Conservation (phyloP, 2,888 invertebrate species). For the Agrilus cyanescens region DNA sequence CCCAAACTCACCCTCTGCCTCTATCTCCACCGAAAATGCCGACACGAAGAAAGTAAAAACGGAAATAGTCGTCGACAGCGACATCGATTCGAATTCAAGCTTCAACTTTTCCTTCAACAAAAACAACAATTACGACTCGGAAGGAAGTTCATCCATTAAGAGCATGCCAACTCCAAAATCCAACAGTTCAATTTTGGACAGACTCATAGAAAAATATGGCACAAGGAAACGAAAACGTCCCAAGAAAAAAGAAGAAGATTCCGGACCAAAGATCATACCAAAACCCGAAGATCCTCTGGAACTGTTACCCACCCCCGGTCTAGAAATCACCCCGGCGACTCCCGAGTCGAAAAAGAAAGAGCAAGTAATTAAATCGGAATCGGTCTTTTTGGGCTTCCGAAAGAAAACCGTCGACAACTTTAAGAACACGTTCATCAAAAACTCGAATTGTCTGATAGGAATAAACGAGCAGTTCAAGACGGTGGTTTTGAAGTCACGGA, state of each 20-base stretch:
- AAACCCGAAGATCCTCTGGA: constrained; percentile 45
- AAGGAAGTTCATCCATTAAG: constrained; percentile 56
- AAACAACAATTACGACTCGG: constrained; percentile 53
- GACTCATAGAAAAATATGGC: constrained; percentile 54
- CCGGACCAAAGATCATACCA: constrained; percentile 42
- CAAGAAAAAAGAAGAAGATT: constrained; percentile 43
- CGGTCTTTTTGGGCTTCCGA: constrained; percentile 52
- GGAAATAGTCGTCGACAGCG: constrained; percentile 45
- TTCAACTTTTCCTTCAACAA: constrained; percentile 41
- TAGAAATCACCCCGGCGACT: constrained; percentile 39
- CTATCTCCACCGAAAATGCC: constrained; percentile 46
- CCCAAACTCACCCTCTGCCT: constrained; percentile 57
- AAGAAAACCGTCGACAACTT: constrained; percentile 58
- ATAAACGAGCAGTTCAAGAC: constrained; percentile 55
- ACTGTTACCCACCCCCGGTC: constrained; percentile 52
- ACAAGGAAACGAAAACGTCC: constrained; percentile 44
- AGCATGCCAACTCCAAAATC: constrained; percentile 42
- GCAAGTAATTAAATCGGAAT: constrained; percentile 39
- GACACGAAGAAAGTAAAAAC: constrained; percentile 25
- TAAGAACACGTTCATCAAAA: constrained; percentile 53
- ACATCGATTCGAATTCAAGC: constrained; percentile 56
- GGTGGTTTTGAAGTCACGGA: constrained; percentile 59
- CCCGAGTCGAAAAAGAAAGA: constrained; percentile 27
- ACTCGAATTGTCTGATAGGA: constrained; percentile 43
- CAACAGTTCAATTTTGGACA: constrained; percentile 51